Base-by-base conservation (phyloP, 2,797 vertebrate genomes). In the Labeo calbasu region DNA sequence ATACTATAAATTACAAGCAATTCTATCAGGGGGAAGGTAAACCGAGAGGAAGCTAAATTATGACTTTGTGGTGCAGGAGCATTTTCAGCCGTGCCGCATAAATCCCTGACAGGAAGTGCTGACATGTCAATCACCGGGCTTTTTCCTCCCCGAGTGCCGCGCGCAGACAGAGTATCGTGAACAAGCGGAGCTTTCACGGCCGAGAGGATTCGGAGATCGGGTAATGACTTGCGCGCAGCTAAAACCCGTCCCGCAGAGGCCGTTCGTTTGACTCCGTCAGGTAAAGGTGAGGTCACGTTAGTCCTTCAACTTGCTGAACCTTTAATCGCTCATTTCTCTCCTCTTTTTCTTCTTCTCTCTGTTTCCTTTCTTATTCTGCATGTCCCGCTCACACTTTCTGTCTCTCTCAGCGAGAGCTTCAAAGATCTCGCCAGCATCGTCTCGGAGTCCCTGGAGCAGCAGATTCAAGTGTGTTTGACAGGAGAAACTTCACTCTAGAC, bases 1-100 rank as follows among this genome's bases (percentile, higher is more conserved):
- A 93, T 92, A 92, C 90, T 87, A 92, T 95, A 94, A 94, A 95
- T 94, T 92, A 93, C 89, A 72, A 88, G 89, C 90, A 90, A 88
- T 83, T 87, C 90, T 91, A 91, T 91, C 89, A 89, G 86, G 69
- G 89, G 88, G 82, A 83, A 85, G 13, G 91, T 88, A 90, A 86
- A 87, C 89, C 69, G 78, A 83, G 89, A 86, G 79, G 65, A 71
- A 90, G 88, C 87, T 92, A 92, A 94, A 92, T 94, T 93, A 94
- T 90, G 92, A 93, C 90, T 91, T 91, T 87, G 90, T 68, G 84
- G 83, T 1, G 51, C 81, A 91, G 81, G 91, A 93, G 91, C 85
- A 85, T 90, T 92, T 91, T 87, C 82, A 91, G 63, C 51, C 63
- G 36, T 65, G 80, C 6, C 25, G 86, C 89, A 92, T 93, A 92